These are phyloP conservation scores for Protophormia terraenovae DNA, from an alignment of 2,888 invertebrate species.

Conservation along the genomic window DNA sequence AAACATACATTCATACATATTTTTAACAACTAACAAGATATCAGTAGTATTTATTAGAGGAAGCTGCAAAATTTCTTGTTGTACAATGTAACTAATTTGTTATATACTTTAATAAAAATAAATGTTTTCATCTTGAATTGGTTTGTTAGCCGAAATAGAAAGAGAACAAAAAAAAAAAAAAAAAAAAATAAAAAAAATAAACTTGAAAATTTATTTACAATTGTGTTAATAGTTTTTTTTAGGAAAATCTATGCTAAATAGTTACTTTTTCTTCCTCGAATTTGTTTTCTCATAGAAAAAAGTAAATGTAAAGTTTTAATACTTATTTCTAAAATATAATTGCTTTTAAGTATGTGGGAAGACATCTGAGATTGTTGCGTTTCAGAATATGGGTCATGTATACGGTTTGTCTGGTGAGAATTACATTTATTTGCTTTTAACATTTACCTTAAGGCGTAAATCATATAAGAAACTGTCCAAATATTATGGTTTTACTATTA, in stretches of 20 bases:
- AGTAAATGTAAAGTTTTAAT: not conserved
- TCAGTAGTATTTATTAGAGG: conserved; percentile 55
- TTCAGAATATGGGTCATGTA: conserved; percentile 32
- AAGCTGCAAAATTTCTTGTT: conserved; percentile 62
- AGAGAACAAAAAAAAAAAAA: not conserved
- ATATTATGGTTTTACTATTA: not conserved
- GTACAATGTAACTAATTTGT: conserved; percentile 65
- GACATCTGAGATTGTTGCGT: not conserved
- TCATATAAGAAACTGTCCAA: not conserved
- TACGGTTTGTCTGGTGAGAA: conserved; percentile 8
- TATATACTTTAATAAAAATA: conserved; percentile 45
- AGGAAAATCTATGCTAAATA: not conserved
- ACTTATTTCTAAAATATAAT: not conserved
- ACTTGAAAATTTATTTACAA: conserved; percentile 8
- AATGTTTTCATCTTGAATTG: conserved; percentile 46
- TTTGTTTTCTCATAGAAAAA: conserved; percentile 25
- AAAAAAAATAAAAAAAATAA: not conserved
- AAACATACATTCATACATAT: not conserved
- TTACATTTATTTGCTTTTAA: not conserved
- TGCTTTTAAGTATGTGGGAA: conserved; percentile 37
- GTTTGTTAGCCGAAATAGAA: not conserved
- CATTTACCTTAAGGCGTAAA: conserved; percentile 20
- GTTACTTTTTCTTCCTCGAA: not conserved
- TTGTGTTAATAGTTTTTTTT: conserved; percentile 38
- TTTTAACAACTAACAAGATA: conserved; percentile 13